Percentiles rank a stretch among this genome's conserved stretches.
Evolutionary conservation across 2,113 vertebrate genomes (phyloP).

Genomic region (Mustelus asterias): DNA sequence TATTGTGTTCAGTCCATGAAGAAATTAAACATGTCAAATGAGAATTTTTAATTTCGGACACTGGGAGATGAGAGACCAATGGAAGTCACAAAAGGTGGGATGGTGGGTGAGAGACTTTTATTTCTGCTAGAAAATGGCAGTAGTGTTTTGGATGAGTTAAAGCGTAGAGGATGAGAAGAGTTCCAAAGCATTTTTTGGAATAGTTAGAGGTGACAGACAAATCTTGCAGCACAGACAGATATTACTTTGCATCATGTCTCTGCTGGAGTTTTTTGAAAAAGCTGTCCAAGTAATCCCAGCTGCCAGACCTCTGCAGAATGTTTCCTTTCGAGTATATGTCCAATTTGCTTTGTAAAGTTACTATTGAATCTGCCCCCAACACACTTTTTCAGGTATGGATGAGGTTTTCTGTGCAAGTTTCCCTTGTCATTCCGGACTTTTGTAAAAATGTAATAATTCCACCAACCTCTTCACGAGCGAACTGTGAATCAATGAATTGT

Average conservation of each 20-base stretch:
- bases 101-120: background rate
- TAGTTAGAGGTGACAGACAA: background rate
- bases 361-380: background rate
- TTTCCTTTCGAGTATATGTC: background rate
- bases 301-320: background rate
- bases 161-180: background rate
- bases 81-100: background rate
- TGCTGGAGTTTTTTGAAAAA: background rate
- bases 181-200: no score
- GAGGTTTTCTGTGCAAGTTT: background rate
- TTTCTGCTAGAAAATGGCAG: background rate
- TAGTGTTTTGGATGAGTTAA: background rate
- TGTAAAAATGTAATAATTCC: background rate
- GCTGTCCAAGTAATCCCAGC: background rate
- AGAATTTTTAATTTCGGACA: background rate
- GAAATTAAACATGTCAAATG: background rate
- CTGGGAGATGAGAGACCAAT: background rate
- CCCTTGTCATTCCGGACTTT: background rate
- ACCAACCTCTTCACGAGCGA: background rate
- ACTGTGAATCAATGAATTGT: background rate
- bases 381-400: background rate
- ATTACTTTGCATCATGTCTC: background rate
- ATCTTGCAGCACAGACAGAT: background rate
- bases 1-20: background rate
- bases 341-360: background rate